Evolutionary conservation across 2,888 invertebrate genomes (phyloP).

Genomic region (Reticulitermes lucifugus): DNA sequence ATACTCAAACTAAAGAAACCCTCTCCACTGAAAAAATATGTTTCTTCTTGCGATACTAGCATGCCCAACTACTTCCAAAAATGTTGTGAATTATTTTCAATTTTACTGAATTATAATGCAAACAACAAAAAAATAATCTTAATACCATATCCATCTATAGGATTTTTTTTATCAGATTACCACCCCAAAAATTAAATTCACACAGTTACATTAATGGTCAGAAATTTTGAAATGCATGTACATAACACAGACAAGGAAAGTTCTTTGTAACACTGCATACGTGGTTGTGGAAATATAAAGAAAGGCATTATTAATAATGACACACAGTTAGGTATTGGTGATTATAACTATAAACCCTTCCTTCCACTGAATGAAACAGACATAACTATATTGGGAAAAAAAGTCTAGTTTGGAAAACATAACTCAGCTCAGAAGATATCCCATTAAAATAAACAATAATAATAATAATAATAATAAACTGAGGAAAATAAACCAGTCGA

Average conservation of each 20-base stretch:
- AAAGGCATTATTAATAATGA: not conserved
- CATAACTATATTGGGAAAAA: constrained; percentile 9
- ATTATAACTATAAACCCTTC: constrained; percentile 28
- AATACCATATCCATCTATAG: constrained; percentile 25
- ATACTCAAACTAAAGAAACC: not conserved
- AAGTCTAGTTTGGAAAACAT: constrained; percentile 25
- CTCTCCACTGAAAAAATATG: not conserved
- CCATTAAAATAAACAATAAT: constrained; percentile 14
- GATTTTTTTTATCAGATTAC: constrained; percentile 29
- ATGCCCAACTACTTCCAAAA: not conserved
- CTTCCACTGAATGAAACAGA: constrained; percentile 38
- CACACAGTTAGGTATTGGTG: constrained; percentile 26
- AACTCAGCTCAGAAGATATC: constrained; percentile 23
- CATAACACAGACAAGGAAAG: constrained; percentile 17
- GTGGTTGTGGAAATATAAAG: not conserved
- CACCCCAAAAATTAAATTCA: constrained; percentile 21
- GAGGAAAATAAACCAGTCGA: constrained; percentile 35
- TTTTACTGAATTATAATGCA: constrained; percentile 35
- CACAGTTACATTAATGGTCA: constrained; percentile 7
- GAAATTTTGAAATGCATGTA: constrained; percentile 23
- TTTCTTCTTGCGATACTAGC: constrained; percentile 13
- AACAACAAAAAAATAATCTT: constrained; percentile 36
- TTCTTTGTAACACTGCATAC: not conserved
- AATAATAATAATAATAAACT: constrained; percentile 3
- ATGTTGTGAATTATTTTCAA: not conserved